These are phyloP conservation scores for Furcula furcula DNA, from an alignment of 2,888 invertebrate genomes.

Conservation along the genomic window DNA sequence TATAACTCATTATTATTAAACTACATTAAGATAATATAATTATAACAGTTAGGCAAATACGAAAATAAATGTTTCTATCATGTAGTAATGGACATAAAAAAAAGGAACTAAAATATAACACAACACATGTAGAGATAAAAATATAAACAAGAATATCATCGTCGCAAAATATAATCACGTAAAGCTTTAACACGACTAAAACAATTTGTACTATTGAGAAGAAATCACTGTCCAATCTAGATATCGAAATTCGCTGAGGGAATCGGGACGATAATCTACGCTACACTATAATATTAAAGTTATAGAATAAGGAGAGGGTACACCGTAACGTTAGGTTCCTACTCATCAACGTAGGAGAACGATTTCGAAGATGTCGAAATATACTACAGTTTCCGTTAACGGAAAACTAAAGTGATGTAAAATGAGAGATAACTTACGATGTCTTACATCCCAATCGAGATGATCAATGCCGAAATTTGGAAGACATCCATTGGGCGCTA, in stretches of 20 bases:
- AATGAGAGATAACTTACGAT: not conserved
- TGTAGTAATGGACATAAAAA: conserved; percentile 14
- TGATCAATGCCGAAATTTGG: conserved; percentile 21
- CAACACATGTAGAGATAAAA: conserved; percentile 40
- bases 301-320: conserved; percentile 22
- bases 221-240: conserved; percentile 52
- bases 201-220: conserved; percentile 71
- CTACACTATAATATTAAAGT: conserved; percentile 24
- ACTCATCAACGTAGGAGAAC: not conserved
- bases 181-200: conserved; percentile 63
- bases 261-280: conserved; percentile 21
- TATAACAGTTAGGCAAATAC: conserved; percentile 17
- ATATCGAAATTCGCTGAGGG: conserved; percentile 30
- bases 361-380: not conserved
- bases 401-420: too few relatives aligned
- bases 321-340: not conserved
- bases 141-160: conserved; percentile 37
- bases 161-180: conserved; percentile 46
- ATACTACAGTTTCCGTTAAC: not conserved
- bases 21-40: conserved; percentile 21
- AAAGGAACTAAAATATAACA: conserved; percentile 36
- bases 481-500: conserved; percentile 52
- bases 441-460: not conserved
- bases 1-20: conserved; percentile 21
- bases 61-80: conserved; percentile 15